Conservation (phyloP, 2,888 invertebrate genomes). For the Gryllus longicercus region DNA sequence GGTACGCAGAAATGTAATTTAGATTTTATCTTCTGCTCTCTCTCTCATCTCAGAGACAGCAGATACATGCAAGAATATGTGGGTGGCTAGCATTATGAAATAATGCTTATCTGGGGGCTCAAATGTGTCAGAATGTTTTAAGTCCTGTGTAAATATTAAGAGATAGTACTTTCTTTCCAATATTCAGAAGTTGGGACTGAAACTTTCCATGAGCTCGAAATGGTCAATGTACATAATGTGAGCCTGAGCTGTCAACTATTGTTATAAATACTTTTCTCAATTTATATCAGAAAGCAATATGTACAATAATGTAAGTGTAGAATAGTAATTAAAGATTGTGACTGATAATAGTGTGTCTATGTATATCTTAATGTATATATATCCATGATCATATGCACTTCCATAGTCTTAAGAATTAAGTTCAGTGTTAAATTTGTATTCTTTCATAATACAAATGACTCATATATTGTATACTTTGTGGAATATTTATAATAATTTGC, state of each 20-base stretch:
- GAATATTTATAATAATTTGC: conserved; percentile 4
- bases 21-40: no score
- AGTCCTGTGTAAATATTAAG: not conserved
- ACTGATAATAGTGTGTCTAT: not conserved
- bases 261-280: conserved; percentile 10
- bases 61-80: no score
- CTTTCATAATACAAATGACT: not conserved
- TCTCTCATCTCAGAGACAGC: no score
- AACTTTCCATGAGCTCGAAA: not conserved
- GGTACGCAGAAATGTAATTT: no score
- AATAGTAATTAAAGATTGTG: not conserved
- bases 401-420: not conserved
- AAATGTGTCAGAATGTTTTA: no score
- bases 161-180: not conserved
- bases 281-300: conserved; percentile 3
- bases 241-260: not conserved
- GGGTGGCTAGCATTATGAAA: no score
- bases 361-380: not conserved
- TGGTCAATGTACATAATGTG: conserved; percentile 1
- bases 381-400: not conserved
- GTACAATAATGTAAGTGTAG: not conserved
- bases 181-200: not conserved
- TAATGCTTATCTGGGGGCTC: no score
- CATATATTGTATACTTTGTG: not conserved
- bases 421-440: not conserved